Evolutionary conservation across 2,797 vertebrate species (phyloP).

Genomic region (Microctenopoma stevenorrisi): DNA sequence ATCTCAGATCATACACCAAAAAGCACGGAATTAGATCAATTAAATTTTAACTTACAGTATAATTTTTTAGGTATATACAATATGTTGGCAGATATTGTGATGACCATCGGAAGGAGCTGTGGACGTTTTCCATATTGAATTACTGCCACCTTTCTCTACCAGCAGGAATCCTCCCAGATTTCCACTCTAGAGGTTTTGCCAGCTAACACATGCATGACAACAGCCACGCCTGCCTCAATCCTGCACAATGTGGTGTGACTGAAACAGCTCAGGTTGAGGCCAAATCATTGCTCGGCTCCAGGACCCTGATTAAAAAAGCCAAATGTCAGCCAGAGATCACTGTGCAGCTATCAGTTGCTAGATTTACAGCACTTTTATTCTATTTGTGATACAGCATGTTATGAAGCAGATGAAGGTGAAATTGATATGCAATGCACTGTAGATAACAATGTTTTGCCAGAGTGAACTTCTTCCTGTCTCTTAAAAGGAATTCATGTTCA

Average conservation of each 20-base stretch:
- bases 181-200: conserved; percentile 51
- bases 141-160: conserved; percentile 55
- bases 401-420: conserved; percentile 38
- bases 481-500: conserved; percentile 28
- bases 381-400: conserved; percentile 44
- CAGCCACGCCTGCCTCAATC: conserved; percentile 40
- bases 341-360: conserved; percentile 25
- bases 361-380: conserved; percentile 32
- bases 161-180: conserved; percentile 60
- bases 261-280: conserved; percentile 44
- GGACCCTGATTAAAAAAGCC: conserved; percentile 50
- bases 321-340: conserved; percentile 53
- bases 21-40: background rate
- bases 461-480: conserved; percentile 20
- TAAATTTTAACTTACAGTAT: background rate
- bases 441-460: conserved; percentile 54
- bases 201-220: conserved; percentile 46
- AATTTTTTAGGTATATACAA: background rate
- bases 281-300: conserved; percentile 35
- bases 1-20: background rate
- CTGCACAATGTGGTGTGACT: conserved; percentile 49
- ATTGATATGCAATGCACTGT: conserved; percentile 31
- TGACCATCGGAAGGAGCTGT: conserved; percentile 36
- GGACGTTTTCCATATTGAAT: conserved; percentile 46
- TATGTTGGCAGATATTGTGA: conserved; percentile 19